Conservation (phyloP, 2,888 invertebrate species). For the Athalia cordata region DNA sequence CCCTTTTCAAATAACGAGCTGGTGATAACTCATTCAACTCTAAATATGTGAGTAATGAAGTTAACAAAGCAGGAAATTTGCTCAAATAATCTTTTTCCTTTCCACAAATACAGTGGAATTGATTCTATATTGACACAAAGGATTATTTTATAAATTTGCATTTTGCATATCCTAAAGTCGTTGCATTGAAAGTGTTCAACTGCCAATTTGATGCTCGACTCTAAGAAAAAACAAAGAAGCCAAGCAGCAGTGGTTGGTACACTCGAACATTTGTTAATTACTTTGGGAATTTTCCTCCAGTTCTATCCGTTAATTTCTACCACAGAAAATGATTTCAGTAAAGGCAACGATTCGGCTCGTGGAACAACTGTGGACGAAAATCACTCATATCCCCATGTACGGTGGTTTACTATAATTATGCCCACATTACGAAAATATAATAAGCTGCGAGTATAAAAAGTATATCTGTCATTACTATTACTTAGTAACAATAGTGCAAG, state of each 20-base stretch:
- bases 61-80: constrained; percentile 5
- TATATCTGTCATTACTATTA: constrained; percentile 8
- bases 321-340: too few species aligned
- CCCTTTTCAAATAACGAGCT: not conserved
- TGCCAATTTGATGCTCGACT: not conserved
- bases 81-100: constrained; percentile 22
- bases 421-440: constrained; percentile 14
- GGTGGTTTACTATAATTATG: not conserved
- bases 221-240: not conserved
- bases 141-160: not conserved
- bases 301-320: too few species aligned
- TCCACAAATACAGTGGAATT: not conserved
- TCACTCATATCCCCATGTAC: not conserved
- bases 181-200: not conserved
- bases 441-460: constrained; percentile 17
- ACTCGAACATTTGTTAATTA: too few species aligned
- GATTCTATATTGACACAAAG: not conserved
- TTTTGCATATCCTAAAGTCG: not conserved
- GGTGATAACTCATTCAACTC: constrained; percentile 12
- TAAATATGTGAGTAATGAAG: not conserved
- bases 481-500: constrained; percentile 25
- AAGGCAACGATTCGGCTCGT: not conserved
- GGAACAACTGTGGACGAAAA: not conserved
- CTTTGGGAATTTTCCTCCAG: too few species aligned
- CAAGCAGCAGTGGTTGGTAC: too few species aligned